Conservation (phyloP, 2,113 vertebrate species). For the Spea multiplicata region DNA sequence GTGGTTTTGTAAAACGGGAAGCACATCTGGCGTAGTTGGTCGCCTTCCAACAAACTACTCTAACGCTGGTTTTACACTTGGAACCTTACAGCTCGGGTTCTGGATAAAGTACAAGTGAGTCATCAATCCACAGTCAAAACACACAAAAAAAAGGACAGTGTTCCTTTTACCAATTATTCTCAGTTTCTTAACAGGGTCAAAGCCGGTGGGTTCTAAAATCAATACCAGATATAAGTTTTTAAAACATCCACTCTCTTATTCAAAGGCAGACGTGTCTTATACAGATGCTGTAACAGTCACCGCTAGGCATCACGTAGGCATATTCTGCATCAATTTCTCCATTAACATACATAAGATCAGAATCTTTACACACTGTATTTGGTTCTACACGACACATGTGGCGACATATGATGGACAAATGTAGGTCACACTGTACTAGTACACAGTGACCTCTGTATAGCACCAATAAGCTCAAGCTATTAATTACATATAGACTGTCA, state of each 20-base stretch:
- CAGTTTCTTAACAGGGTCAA: neutral
- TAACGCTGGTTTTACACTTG: conserved; percentile 49
- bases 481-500: too few species aligned
- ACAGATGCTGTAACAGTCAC: too few species aligned
- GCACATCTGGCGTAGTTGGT: conserved; percentile 59
- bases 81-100: conserved; percentile 42
- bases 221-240: neutral
- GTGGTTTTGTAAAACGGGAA: conserved; percentile 52
- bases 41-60: conserved; percentile 56
- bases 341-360: too few species aligned
- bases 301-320: too few species aligned
- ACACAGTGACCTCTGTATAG: too few species aligned
- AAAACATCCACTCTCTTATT: neutral
- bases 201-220: neutral
- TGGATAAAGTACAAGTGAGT: conserved; percentile 53
- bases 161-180: conserved; percentile 5
- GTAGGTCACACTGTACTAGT: too few species aligned
- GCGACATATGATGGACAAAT: too few species aligned
- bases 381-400: too few species aligned
- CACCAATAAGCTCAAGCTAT: too few species aligned
- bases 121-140: conserved; percentile 52
- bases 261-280: too few species aligned
- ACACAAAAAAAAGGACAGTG: conserved; percentile 27
- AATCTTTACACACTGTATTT: too few species aligned
- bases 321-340: too few species aligned